Evolutionary conservation across 2,113 vertebrate species (phyloP).

Genomic region (Dasyornis broadbenti): DNA sequence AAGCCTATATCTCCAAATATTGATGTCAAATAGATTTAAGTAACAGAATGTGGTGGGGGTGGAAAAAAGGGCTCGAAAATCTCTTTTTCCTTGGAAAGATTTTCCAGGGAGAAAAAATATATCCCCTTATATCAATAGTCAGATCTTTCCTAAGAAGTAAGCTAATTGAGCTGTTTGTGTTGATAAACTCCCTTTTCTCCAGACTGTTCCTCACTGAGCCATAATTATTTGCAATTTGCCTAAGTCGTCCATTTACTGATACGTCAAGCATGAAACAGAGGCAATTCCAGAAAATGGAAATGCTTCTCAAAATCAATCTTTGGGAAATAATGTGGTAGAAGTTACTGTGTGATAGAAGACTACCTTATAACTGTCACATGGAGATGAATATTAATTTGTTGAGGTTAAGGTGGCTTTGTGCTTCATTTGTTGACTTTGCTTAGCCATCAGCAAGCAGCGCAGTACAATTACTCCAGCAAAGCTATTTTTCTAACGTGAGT

Average conservation of each 20-base stretch:
- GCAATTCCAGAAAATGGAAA: slow-evolving; percentile 99
- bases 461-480: slow-evolving; percentile 77
- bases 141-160: slow-evolving; percentile 90
- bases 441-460: slow-evolving; percentile 74
- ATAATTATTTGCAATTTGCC: slow-evolving; percentile 99
- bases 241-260: slow-evolving; percentile 99
- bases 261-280: slow-evolving; percentile 99
- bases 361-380: slow-evolving; percentile 85
- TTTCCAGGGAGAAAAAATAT: slow-evolving; percentile 57
- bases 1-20: not conserved
- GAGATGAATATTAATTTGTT: slow-evolving; percentile 89
- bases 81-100: slow-evolving; percentile 1
- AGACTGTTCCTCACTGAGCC: slow-evolving; percentile 91
- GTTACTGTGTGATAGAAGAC: slow-evolving; percentile 86
- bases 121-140: slow-evolving; percentile 79
- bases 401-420: slow-evolving; percentile 83
- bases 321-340: slow-evolving; percentile 92
- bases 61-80: not conserved
- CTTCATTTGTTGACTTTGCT: slow-evolving; percentile 84
- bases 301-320: slow-evolving; percentile 89
- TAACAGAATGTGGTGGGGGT: not conserved
- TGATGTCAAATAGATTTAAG: slow-evolving; percentile 38
- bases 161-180: slow-evolving; percentile 98
- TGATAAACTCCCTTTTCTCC: slow-evolving; percentile 91
- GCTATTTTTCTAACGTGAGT: slow-evolving; percentile 74